phyloP scores from a whole-genome alignment of 2,888 invertebrate species.

The Calameuta pallipes region DNA sequence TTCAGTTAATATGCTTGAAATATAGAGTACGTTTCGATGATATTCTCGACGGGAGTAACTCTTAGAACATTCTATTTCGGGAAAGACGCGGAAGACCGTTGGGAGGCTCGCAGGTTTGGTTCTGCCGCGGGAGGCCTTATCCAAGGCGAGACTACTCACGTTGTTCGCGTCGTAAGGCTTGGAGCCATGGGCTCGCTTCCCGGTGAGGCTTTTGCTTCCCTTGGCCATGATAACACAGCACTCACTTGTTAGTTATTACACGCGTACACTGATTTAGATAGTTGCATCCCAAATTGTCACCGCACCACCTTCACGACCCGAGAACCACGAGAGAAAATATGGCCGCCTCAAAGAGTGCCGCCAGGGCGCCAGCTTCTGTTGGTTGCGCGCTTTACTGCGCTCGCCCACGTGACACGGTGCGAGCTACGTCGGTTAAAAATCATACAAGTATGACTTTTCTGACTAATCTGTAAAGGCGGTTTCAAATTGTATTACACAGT shows the following conservation, averaged over 20 bases:
- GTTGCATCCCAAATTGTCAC: slow-evolving; percentile 57
- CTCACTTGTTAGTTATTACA: slow-evolving; percentile 29
- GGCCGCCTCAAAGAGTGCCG: slow-evolving; percentile 52
- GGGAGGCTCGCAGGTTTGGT: slow-evolving; percentile 19
- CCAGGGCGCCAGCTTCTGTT: slow-evolving; percentile 37
- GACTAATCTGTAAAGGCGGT: background rate
- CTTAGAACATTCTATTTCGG: slow-evolving; percentile 36
- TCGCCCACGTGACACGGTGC: background rate
- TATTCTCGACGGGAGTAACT: background rate
- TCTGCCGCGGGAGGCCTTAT: slow-evolving; percentile 17
- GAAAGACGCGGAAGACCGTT: slow-evolving; percentile 35
- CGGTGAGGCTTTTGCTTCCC: slow-evolving; percentile 57
- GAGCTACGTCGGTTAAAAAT: background rate
- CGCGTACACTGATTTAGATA: slow-evolving; percentile 43
- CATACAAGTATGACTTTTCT: background rate
- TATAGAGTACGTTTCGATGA: background rate
- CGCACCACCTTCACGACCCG: slow-evolving; percentile 51
- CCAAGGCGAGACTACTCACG: slow-evolving; percentile 61
- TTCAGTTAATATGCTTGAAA: background rate
- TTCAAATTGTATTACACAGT: background rate
- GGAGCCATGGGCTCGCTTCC: slow-evolving; percentile 58
- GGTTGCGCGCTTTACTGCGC: background rate
- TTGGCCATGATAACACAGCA: slow-evolving; percentile 57
- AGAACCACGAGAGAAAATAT: slow-evolving; percentile 61
- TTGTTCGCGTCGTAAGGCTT: slow-evolving; percentile 68